Conservation (phyloP, 1,140 invertebrate species). For the Drosophila nigromelanica region DNA sequence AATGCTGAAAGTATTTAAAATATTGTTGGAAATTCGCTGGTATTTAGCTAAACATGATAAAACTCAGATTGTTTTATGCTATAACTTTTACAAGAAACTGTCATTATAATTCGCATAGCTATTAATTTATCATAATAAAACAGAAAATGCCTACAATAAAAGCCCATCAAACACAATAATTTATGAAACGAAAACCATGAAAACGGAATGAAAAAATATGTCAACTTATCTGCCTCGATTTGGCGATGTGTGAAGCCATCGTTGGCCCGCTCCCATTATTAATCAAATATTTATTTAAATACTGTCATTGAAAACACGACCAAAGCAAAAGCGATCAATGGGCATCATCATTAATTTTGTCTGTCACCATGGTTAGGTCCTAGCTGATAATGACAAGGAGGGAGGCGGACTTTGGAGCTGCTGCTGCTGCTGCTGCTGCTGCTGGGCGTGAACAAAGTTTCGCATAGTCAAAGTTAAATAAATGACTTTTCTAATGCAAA, state of each 20-base stretch:
- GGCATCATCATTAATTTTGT: slow-evolving; percentile 74
- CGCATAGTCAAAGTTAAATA: slow-evolving; percentile 47
- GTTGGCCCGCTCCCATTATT: slow-evolving; percentile 40
- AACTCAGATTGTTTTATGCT: neutral
- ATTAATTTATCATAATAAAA: slow-evolving; percentile 74
- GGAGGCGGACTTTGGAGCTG: neutral
- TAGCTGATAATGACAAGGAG: slow-evolving; percentile 27
- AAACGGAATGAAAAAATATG: slow-evolving; percentile 44
- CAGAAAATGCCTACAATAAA: slow-evolving; percentile 67
- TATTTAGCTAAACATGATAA: neutral
- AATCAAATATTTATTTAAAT: slow-evolving; percentile 82
- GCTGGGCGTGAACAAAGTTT: slow-evolving; percentile 64
- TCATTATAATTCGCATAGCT: slow-evolving; percentile 4
- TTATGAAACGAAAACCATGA: slow-evolving; percentile 40
- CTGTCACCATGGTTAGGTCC: slow-evolving; percentile 64
- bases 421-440: too few species aligned
- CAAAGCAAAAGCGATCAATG: slow-evolving; percentile 57
- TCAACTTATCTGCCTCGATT: slow-evolving; percentile 47
- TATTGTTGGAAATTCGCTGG: too few species aligned
- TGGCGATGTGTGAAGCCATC: slow-evolving; percentile 10
- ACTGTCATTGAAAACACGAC: slow-evolving; percentile 42
- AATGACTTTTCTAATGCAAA: slow-evolving; percentile 55
- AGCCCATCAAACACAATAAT: slow-evolving; percentile 66
- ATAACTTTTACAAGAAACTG: slow-evolving; percentile 7
- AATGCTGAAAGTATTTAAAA: too few species aligned